Evolutionary conservation across 1,140 invertebrate genomes (phyloP).

Genomic region (Drosophila elegans): DNA sequence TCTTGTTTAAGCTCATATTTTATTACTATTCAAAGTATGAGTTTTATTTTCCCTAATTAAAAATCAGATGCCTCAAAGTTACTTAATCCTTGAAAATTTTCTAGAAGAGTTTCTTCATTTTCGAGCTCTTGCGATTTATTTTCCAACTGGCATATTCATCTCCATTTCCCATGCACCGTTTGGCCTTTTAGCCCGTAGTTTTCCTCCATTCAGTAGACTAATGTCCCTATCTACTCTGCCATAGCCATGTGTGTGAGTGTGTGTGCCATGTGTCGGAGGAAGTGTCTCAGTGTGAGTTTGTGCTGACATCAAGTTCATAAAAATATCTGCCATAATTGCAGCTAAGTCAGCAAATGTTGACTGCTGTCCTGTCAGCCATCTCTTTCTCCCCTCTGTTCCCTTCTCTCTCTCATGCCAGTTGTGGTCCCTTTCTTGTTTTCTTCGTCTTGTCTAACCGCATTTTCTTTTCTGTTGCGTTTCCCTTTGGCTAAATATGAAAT

Average conservation of each 20-base stretch:
- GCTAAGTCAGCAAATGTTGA: conserved; percentile 65
- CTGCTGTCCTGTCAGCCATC: conserved; percentile 18
- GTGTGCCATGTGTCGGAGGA: conserved; percentile 13
- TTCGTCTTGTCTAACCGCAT: conserved; percentile 38
- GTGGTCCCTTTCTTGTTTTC: conserved; percentile 1
- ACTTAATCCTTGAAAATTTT: neutral
- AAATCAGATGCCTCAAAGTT: too few species aligned
- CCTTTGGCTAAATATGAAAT: conserved; percentile 61
- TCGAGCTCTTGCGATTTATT: neutral
- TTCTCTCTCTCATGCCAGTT: neutral
- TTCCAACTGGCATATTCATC: conserved; percentile 22
- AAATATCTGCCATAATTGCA: conserved; percentile 68
- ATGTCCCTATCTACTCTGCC: conserved; percentile 1
- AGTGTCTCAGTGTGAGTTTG: conserved; percentile 18
- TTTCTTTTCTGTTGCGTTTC: conserved; percentile 50
- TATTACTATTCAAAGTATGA: too few species aligned
- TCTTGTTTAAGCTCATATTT: too few species aligned
- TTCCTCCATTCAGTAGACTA: conserved; percentile 12
- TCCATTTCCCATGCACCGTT: conserved; percentile 29
- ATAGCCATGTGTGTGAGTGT: neutral
- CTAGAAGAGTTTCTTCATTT: neutral
- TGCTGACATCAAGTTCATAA: conserved; percentile 67
- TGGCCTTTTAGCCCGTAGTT: conserved; percentile 7
- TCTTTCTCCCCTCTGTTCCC: too few species aligned
- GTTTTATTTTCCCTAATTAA: too few species aligned